Percentiles rank a stretch among this genome's conserved stretches.
Conservation (phyloP, 2,888 invertebrate species). For the Napeogenes inachia region DNA sequence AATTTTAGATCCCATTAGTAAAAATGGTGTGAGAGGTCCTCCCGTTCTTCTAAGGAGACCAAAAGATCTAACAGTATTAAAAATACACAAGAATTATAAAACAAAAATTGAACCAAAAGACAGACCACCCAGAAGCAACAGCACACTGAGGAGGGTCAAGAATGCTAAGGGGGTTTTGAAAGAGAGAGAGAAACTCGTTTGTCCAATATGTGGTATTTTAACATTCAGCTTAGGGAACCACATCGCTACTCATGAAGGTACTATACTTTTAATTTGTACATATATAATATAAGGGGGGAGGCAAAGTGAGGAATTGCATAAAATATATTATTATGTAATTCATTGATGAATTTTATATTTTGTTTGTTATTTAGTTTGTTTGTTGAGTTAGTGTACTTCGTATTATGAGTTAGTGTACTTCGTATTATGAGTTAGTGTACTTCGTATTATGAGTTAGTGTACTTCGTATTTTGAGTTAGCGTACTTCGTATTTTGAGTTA, state of each 20-base stretch:
- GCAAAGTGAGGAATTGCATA: no score
- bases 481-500: no score
- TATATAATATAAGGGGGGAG: no score
- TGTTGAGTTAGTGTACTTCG: no score
- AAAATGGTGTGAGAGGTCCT: conserved; percentile 64
- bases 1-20: conserved; percentile 63
- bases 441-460: no score
- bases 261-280: no score
- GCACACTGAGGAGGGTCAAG: conserved; percentile 50
- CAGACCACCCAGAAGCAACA: conserved; percentile 44
- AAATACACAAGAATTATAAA: conserved; percentile 56
- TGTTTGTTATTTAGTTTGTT: no score
- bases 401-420: no score
- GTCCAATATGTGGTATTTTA: conserved; percentile 72
- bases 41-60: conserved; percentile 67
- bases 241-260: conserved; percentile 72
- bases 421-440: no score
- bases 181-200: conserved; percentile 68
- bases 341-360: no score
- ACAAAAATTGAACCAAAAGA: conserved; percentile 35
- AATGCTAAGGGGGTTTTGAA: conserved; percentile 42
- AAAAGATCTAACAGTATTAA: conserved; percentile 66
- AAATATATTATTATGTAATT: no score
- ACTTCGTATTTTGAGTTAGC: no score
- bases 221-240: conserved; percentile 69